phyloP scores from a whole-genome alignment of 2,888 invertebrate genomes.

The Coronaproctus castanopsis region DNA sequence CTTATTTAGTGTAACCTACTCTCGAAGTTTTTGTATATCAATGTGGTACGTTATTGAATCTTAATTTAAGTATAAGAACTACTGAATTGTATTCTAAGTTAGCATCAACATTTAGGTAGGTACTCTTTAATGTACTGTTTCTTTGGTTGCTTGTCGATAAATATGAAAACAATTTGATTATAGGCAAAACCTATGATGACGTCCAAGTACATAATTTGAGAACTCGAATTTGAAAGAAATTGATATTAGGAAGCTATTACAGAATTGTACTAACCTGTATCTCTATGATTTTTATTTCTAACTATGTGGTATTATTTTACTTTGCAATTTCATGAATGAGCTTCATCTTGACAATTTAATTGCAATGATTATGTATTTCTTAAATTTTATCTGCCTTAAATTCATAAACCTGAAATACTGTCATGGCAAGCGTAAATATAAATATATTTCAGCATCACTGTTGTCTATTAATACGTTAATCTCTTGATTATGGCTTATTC shows the following conservation, averaged over 20 bases:
- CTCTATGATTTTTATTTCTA: neutral
- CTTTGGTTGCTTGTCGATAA: neutral
- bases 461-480: no score
- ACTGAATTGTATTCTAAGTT: neutral
- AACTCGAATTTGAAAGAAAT: neutral
- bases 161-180: neutral
- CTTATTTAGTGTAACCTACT: neutral
- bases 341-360: no score
- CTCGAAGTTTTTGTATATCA: neutral
- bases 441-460: no score
- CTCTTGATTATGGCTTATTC: no score
- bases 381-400: no score
- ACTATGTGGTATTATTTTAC: neutral
- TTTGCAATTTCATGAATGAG: neutral
- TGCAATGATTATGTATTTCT: no score
- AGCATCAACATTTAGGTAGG: neutral
- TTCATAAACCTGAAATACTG: no score
- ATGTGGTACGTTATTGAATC: neutral
- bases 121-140: neutral
- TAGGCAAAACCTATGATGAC: neutral
- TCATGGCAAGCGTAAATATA: no score
- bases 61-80: neutral
- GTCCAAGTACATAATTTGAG: neutral
- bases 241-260: neutral
- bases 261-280: neutral